Evolutionary conservation across 2,888 invertebrate genomes (phyloP), one percentile per base, ranked within the genome.

Genomic region (Neoitamus cyanurus): DNA sequence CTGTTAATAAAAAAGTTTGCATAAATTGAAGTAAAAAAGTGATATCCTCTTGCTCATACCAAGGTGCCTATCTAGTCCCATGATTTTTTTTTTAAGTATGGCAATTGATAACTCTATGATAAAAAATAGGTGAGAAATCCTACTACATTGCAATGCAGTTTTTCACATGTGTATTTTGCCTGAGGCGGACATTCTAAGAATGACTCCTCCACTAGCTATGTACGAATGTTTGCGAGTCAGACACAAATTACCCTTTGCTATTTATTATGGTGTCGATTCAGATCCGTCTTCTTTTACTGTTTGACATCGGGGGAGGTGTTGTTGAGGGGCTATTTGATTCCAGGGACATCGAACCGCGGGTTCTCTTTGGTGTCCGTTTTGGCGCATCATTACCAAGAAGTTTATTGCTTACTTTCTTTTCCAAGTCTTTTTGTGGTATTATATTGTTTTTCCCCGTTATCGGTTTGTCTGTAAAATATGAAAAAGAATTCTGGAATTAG

Each of bases 311-410:
- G 20, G 92, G 91, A 7, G 91, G 91, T 25, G 91, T 92, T 15
- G 91, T 91, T 25, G 92, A 91, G 13, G 91, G 91, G 84, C 91
- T 91, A 82, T 89, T 83, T 0, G 91, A 91, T 87, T 91, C 91
- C 48, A 91, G 88, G 2, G 91, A 91, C 88, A 90, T 90, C 0
- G 92, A 92, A 20, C 92, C 92, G 25, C 91, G 88, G 5, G 91
- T 91, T 73, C 91, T 89, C 78, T 91, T 91, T 30, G 89, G 91
- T 68, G 90, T 89, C 31, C 91, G 88, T 83, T 91, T 91, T 34
- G 91, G 90, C 28, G 88, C 87, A 15, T 91, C 91, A 3, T 86
- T 83, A 11, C 73, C 15, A 9, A 72, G 15, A n/a, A 88, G 85
- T 86, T 91, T 91, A 0, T 88, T 84, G 15, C 88, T 85, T 9